Percentiles rank a stretch among this genome's conserved stretches.
These are phyloP conservation scores for Lathamus discolor DNA, from an alignment of 2,113 vertebrate genomes.

Conservation along the genomic window DNA sequence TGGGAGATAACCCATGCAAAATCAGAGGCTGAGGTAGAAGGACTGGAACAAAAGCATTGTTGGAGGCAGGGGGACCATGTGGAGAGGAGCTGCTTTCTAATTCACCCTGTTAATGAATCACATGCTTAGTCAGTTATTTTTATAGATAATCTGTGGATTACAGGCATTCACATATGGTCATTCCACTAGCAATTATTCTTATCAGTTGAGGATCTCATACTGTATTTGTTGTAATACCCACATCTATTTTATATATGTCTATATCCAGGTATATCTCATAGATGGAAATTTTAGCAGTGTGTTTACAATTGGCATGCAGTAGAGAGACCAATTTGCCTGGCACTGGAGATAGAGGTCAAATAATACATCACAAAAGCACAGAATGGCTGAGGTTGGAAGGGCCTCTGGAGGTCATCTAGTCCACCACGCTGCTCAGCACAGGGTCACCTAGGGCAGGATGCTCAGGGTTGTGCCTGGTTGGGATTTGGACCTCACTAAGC, in stretches of 20 bases:
- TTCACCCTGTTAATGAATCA: not conserved
- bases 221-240: not conserved
- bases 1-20: not conserved
- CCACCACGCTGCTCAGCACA: accelerated
- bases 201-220: not conserved
- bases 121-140: not conserved
- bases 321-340: not conserved
- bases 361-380: not conserved
- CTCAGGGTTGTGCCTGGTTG: not conserved
- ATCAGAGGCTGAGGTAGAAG: not conserved
- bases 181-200: not conserved
- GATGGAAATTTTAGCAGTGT: not conserved
- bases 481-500: not conserved
- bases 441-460: not conserved
- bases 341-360: not conserved
- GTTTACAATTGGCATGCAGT: not conserved
- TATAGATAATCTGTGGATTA: not conserved
- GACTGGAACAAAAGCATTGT: not conserved
- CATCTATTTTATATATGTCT: not conserved
- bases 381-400: not conserved
- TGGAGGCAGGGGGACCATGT: not conserved
- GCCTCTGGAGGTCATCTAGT: not conserved
- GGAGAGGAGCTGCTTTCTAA: not conserved
- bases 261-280: not conserved
- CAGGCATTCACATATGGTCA: not conserved